These are phyloP conservation scores for Halocynthia aurantium DNA, from an alignment of 23 tunicate species.

Conservation along the genomic window DNA sequence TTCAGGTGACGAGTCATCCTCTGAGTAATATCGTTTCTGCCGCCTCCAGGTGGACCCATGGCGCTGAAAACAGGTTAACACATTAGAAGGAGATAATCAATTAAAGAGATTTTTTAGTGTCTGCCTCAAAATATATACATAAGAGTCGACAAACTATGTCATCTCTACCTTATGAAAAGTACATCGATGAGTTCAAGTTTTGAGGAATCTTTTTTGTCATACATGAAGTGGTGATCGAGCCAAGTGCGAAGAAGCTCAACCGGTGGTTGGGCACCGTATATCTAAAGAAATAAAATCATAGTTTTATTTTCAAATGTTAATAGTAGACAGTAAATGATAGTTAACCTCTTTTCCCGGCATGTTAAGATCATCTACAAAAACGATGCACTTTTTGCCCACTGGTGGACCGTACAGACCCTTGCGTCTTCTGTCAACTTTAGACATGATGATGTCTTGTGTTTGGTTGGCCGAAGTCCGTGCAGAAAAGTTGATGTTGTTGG, in stretches of 20 bases:
- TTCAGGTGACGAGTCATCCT: conserved; percentile 90
- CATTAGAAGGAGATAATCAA: not conserved
- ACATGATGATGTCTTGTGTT: conserved; percentile 96
- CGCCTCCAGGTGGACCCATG: conserved; percentile 99
- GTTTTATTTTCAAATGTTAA: not conserved
- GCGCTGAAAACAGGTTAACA: conserved; percentile 41
- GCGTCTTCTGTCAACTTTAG: conserved; percentile 89
- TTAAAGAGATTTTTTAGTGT: not conserved
- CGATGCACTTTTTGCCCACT: conserved; percentile 78
- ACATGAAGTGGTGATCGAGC: conserved; percentile 92
- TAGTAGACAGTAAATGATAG: not conserved
- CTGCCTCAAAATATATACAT: not conserved
- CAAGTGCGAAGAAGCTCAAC: conserved; percentile 88
- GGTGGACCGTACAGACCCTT: conserved; percentile 97
- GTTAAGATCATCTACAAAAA: conserved; percentile 94
- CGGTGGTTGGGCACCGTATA: conserved; percentile 93
- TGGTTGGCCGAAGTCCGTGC: conserved; percentile 95
- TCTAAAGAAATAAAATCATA: conserved; percentile 22
- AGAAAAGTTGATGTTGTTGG: conserved; percentile 83
- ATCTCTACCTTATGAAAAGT: conserved; percentile 50
- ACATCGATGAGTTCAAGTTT: conserved; percentile 79
- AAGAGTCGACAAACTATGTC: not conserved
- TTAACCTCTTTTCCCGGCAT: conserved; percentile 94
- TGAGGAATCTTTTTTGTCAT: conserved; percentile 91
- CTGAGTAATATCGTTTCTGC: conserved; percentile 68